Evolutionary conservation across 2,113 vertebrate species (phyloP).

Genomic region (Bombycilla garrulus): DNA sequence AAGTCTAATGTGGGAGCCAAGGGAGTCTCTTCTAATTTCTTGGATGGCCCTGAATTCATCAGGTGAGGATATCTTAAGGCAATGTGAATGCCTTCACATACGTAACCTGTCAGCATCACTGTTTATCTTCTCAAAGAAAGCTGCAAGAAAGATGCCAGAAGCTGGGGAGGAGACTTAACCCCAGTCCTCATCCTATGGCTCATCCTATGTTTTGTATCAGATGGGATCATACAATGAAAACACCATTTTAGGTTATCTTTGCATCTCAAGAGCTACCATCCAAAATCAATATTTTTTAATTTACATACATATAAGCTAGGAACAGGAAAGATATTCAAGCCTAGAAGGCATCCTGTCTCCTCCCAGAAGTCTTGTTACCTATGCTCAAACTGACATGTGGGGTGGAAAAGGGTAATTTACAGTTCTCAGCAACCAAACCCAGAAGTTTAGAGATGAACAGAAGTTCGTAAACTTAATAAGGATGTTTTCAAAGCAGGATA

Average conservation of each 20-base stretch:
- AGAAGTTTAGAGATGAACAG: not conserved
- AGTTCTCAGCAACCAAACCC: not conserved
- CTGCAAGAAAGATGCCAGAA: constrained; percentile 51
- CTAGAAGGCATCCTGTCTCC: constrained; percentile 63
- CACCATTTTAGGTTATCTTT: constrained; percentile 47
- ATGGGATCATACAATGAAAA: constrained; percentile 45
- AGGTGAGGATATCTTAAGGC: constrained; percentile 48
- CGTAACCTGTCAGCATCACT: constrained; percentile 32
- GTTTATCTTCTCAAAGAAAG: constrained; percentile 39
- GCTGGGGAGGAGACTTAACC: constrained; percentile 45
- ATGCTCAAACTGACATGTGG: not conserved
- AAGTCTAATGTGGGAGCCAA: not conserved
- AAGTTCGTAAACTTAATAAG: not conserved
- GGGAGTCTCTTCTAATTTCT: constrained; percentile 39
- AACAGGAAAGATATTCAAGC: constrained; percentile 59
- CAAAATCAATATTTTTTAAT: constrained; percentile 62
- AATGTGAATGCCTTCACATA: constrained; percentile 33
- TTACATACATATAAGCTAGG: constrained; percentile 60
- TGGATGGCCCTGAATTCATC: constrained; percentile 34
- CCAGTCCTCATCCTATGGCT: not conserved
- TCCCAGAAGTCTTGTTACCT: constrained; percentile 45
- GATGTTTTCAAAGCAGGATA: not conserved
- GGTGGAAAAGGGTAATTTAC: constrained; percentile 30
- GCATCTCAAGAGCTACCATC: constrained; percentile 29
- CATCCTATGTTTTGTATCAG: constrained; percentile 13